A percentile compares a stretch with the other conserved stretches of the same genome.
Conservation (phyloP, 2,113 vertebrate species). For the Oceanodroma tethys region DNA sequence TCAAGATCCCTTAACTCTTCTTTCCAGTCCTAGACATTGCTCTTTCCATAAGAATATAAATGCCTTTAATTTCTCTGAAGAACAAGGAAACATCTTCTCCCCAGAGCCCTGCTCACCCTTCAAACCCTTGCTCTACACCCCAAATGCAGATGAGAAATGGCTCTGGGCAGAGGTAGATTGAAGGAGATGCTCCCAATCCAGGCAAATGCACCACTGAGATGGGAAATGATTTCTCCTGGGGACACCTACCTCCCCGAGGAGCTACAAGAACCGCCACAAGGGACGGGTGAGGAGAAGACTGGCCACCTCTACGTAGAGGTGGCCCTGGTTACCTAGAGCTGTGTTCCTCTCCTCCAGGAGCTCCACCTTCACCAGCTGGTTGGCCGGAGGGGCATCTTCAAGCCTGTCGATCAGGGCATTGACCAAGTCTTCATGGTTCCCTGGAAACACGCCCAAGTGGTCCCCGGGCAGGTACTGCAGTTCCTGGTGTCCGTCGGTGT, state of each 20-base stretch:
- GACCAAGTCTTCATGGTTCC: constrained; percentile 93
- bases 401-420: constrained; percentile 88
- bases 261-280: neutral
- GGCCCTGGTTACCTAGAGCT: constrained; percentile 79
- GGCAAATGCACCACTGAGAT: neutral
- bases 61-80: neutral
- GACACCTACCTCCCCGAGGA: neutral
- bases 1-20: neutral
- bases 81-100: neutral
- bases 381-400: constrained; percentile 88
- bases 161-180: neutral
- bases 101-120: neutral
- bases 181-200: neutral
- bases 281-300: neutral
- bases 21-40: neutral
- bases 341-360: constrained; percentile 93
- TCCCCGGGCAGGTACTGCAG: constrained; percentile 91
- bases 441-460: constrained; percentile 91
- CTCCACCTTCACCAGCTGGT: constrained; percentile 95
- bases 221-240: neutral
- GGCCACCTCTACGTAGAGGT: accelerated
- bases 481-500: constrained; percentile 86
- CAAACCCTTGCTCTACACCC: neutral
- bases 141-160: neutral
- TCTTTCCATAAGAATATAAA: neutral